Percentiles rank a stretch among this genome's conserved stretches.
Evolutionary conservation across 2,113 vertebrate genomes (phyloP).

Genomic region (Phaethon lepturus): DNA sequence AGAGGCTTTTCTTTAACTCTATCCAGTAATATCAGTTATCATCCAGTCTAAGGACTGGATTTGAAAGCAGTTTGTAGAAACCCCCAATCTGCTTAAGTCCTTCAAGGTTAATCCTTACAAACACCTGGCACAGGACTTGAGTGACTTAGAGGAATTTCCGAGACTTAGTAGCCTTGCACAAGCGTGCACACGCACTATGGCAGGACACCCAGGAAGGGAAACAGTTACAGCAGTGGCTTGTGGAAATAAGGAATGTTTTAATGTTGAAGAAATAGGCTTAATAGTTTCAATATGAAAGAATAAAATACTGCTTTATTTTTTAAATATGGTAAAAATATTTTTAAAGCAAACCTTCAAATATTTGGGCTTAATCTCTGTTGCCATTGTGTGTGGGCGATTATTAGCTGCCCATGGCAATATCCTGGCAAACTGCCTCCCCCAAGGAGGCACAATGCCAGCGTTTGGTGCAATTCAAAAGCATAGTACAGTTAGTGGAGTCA

Average conservation of each 20-base stretch:
- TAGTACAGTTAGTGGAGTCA: neutral
- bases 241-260: neutral
- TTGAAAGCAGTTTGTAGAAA: constrained; percentile 41
- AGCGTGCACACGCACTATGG: neutral
- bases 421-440: constrained; percentile 29
- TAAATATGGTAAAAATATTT: constrained; percentile 31
- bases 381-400: constrained; percentile 27
- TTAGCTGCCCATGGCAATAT: constrained; percentile 43
- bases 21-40: constrained; percentile 17
- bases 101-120: neutral
- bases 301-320: constrained; percentile 22
- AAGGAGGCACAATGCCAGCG: constrained; percentile 26
- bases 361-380: neutral
- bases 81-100: constrained; percentile 18
- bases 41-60: neutral
- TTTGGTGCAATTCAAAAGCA: constrained; percentile 32
- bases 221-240: neutral
- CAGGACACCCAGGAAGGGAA: neutral
- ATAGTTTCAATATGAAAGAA: constrained; percentile 33
- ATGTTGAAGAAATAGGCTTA: neutral
- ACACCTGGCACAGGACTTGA: constrained; percentile 28
- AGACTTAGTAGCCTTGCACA: neutral
- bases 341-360: constrained; percentile 14
- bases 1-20: neutral
- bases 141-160: neutral